phyloP scores from a whole-genome alignment of 2,113 vertebrate genomes.

The Bos javanicus region DNA sequence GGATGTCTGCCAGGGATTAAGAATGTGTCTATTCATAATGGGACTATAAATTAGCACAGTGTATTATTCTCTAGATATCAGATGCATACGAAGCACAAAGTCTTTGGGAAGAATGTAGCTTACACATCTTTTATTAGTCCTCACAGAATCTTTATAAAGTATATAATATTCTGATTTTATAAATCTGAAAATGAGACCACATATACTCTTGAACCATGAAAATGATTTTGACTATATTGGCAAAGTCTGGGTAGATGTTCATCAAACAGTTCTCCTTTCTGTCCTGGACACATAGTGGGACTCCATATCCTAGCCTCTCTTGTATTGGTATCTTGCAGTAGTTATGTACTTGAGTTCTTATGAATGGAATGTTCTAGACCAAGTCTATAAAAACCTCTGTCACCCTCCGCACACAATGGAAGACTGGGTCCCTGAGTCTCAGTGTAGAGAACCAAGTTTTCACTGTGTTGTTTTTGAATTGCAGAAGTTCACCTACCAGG shows the following conservation, averaged over 20 bases:
- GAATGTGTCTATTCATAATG: constrained; percentile 56
- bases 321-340: background rate
- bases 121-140: constrained; percentile 18
- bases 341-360: background rate
- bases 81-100: background rate
- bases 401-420: background rate
- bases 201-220: background rate
- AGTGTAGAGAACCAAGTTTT: background rate
- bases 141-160: background rate
- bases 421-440: background rate
- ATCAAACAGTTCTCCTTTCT: background rate
- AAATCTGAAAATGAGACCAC: background rate
- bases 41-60: constrained; percentile 50
- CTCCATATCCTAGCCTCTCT: background rate
- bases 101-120: background rate
- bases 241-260: background rate
- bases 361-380: background rate
- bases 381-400: background rate
- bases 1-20: constrained; percentile 47
- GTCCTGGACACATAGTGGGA: background rate
- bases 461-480: background rate
- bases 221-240: background rate
- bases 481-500: background rate
- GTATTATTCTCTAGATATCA: constrained; percentile 43
- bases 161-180: background rate